Evolutionary conservation across 2,797 vertebrate species (phyloP), one percentile per base, ranked within the genome.

Genomic region (Parauchenoglanis ngamensis): DNA sequence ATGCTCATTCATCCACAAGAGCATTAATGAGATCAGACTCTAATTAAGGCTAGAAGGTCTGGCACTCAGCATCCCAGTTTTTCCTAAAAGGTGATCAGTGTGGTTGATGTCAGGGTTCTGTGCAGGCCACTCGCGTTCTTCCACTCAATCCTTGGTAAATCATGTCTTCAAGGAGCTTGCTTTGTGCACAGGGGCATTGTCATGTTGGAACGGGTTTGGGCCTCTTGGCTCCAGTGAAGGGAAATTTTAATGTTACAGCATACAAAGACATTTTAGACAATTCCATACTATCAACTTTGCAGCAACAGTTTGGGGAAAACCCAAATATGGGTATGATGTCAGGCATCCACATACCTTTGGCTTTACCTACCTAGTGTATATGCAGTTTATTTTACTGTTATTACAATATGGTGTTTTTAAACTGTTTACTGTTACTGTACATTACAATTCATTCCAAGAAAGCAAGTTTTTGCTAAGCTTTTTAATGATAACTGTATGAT

Each of bases 401-500:
- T 67, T 65, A 19, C 7, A 61, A 35, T 1, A 44, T 63, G 56
- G 13, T 77, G 12, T 3, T 6, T 79, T 80, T 44, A 10, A 57
- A 80, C 35, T 44, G 13, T 44, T 40, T 59, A 40, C 56, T 23
- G 31, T 63, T n/a, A 81, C 35, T 31, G 23, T 35, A 63, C 35
- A 44, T 23, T 61, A 80, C 2, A 52, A 52, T 52, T 46, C 4
- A 80, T 80, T n/a, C 0, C 17, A 63, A 63, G 11, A 25, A 68
- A 23, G 8, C 7, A 49, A 49, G 25, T 82, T 28, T 82, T 8
- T 81, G 40, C 4, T 2, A 67, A 2, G 17, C 17, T 10, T 83
- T 81, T 83, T 83, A 54, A 68, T 83, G 46, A 35, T 28, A 83
- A 23, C 3, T 54, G 63, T 23, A 31, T 68, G 49, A 68, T 68